These are phyloP conservation scores for Quadriops clusia DNA, from an alignment of 2,888 invertebrate genomes.

Conservation along the genomic window DNA sequence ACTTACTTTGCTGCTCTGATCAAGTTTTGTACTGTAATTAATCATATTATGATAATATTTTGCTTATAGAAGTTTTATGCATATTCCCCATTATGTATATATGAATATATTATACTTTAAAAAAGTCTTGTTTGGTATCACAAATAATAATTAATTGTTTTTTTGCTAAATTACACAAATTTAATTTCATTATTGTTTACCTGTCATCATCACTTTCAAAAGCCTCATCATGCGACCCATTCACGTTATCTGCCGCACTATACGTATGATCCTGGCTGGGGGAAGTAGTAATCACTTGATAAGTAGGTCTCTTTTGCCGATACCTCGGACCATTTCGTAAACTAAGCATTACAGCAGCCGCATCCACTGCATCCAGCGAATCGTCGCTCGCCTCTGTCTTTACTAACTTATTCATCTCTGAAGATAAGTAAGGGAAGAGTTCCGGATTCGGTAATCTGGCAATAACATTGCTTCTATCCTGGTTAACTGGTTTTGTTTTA, in stretches of 20 bases:
- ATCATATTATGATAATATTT: too few species aligned
- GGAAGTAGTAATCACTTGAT: conserved; percentile 67
- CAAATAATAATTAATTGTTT: too few species aligned
- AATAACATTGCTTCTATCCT: conserved; percentile 9
- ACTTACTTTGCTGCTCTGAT: too few species aligned
- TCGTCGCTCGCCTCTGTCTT: conserved; percentile 34
- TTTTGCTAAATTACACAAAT: conserved; percentile 6
- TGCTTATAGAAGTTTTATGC: too few species aligned
- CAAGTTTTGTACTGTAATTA: too few species aligned
- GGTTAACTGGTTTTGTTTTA: conserved; percentile 20
- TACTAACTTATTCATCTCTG: conserved; percentile 26
- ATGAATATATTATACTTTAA: too few species aligned
- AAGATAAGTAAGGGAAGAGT: conserved; percentile 69
- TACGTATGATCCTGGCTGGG: conserved; percentile 92
- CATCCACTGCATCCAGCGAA: conserved; percentile 64
- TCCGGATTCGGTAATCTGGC: conserved; percentile 57
- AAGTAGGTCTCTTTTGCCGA: conserved; percentile 34
- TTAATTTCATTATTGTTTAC: conserved; percentile 33
- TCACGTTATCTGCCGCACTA: conserved; percentile 47
- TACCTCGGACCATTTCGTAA: conserved; percentile 65
- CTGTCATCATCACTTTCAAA: conserved; percentile 44
- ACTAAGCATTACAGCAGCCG: conserved; percentile 78
- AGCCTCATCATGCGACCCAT: conserved; percentile 43
- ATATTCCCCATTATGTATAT: too few species aligned
- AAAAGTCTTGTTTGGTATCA: too few species aligned